These are phyloP conservation scores for Paracentrotus lividus DNA, from an alignment of 53 echinoderm and acorn worm species.

Conservation along the genomic window DNA sequence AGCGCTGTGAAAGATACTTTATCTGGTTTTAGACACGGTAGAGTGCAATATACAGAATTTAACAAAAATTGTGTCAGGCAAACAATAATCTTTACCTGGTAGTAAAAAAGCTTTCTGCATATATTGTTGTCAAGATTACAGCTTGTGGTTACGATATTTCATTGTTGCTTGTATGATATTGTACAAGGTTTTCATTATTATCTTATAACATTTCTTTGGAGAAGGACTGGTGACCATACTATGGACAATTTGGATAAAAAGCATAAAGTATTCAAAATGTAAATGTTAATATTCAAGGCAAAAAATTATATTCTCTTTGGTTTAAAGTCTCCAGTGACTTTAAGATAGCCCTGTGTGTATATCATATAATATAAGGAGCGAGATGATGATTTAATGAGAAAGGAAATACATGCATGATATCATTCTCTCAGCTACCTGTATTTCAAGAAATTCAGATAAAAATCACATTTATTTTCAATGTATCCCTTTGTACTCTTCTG, in stretches of 20 bases:
- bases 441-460: background rate
- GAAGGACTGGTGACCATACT: background rate
- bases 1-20: background rate
- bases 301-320: background rate
- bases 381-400: background rate
- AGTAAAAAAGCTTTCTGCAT: background rate
- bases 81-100: background rate
- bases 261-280: slow-evolving; percentile 20
- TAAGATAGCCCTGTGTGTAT: background rate
- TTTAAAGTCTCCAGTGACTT: background rate
- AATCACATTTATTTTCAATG: background rate
- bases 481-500: background rate
- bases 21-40: background rate
- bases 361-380: background rate
- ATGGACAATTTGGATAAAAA: background rate
- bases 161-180: background rate
- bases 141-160: background rate
- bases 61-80: background rate
- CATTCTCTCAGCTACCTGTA: background rate
- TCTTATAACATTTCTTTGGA: background rate
- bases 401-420: background rate
- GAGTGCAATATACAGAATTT: slow-evolving; percentile 34
- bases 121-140: background rate
- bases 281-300: background rate
- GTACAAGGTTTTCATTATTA: background rate